Evolutionary conservation across 1,140 invertebrate species (phyloP).

Genomic region (Carposina sasakii): DNA sequence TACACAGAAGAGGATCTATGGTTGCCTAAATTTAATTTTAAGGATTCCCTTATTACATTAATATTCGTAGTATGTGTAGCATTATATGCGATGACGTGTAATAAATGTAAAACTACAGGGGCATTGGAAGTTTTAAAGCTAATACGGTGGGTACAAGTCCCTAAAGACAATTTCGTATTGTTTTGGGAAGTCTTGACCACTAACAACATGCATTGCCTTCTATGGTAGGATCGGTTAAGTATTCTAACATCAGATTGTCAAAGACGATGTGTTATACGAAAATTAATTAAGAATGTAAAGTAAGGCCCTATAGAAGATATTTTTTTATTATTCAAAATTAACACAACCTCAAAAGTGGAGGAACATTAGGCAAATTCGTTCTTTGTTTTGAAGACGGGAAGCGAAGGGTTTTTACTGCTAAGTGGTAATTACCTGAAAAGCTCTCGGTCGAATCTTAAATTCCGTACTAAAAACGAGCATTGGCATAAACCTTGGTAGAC

Average conservation of each 20-base stretch:
- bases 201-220: constrained; percentile 48
- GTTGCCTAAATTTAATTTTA: constrained; percentile 33
- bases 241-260: constrained; percentile 62
- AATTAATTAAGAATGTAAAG: constrained; percentile 69
- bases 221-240: no score
- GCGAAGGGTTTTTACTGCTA: no score
- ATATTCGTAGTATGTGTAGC: no score
- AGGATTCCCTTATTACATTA: no score
- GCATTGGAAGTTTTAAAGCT: no score
- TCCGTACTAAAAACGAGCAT: no score
- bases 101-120: no score
- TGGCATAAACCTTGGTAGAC: constrained; percentile 66
- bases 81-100: no score
- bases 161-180: constrained; percentile 21
- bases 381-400: no score
- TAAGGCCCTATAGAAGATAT: constrained; percentile 70
- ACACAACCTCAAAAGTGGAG: constrained; percentile 52
- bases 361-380: constrained; percentile 42
- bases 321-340: constrained; percentile 72
- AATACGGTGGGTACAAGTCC: no score
- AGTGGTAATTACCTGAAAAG: no score
- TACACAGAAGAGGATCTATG: constrained; percentile 32
- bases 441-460: no score
- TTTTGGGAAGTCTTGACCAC: constrained; percentile 16
- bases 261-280: constrained; percentile 65